Evolutionary conservation across 2,888 invertebrate species (phyloP).

Genomic region (Phaonia tiefii): DNA sequence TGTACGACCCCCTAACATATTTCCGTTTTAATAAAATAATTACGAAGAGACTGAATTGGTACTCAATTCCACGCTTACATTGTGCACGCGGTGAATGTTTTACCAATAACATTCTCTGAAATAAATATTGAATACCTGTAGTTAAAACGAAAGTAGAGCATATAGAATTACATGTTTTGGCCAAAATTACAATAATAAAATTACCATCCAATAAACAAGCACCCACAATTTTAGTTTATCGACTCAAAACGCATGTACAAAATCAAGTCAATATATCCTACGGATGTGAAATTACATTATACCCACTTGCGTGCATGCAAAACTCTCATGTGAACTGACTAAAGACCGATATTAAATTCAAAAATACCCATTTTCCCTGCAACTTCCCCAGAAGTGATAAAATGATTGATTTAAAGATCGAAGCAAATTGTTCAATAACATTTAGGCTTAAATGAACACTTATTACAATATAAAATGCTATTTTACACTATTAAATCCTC

Average conservation of each 20-base stretch:
- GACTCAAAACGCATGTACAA: not conserved
- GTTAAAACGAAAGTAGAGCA: slow-evolving; percentile 7
- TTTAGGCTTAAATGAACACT: slow-evolving; percentile 43
- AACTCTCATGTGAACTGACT: not conserved
- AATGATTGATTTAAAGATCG: slow-evolving; percentile 52
- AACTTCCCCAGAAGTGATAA: slow-evolving; percentile 50
- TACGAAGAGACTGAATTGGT: too few relatives aligned
- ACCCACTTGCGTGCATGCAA: not conserved
- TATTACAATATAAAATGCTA: slow-evolving; percentile 48
- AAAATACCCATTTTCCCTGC: too few relatives aligned
- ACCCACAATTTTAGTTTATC: not conserved
- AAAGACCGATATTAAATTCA: slow-evolving; percentile 14
- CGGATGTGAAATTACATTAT: slow-evolving; percentile 1
- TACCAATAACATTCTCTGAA: not conserved
- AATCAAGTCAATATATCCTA: slow-evolving; percentile 8
- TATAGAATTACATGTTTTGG: slow-evolving; percentile 2
- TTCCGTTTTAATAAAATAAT: too few relatives aligned
- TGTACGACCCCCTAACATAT: too few relatives aligned
- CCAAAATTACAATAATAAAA: slow-evolving; percentile 29
- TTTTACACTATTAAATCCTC: slow-evolving; percentile 49
- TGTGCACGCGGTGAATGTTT: too few relatives aligned
- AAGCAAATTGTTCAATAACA: slow-evolving; percentile 34
- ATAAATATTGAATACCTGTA: not conserved
- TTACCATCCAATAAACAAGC: not conserved
- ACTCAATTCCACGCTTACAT: too few relatives aligned